These are phyloP conservation scores for Dicentrarchus labrax DNA, from an alignment of 2,113 vertebrate species.

Conservation along the genomic window DNA sequence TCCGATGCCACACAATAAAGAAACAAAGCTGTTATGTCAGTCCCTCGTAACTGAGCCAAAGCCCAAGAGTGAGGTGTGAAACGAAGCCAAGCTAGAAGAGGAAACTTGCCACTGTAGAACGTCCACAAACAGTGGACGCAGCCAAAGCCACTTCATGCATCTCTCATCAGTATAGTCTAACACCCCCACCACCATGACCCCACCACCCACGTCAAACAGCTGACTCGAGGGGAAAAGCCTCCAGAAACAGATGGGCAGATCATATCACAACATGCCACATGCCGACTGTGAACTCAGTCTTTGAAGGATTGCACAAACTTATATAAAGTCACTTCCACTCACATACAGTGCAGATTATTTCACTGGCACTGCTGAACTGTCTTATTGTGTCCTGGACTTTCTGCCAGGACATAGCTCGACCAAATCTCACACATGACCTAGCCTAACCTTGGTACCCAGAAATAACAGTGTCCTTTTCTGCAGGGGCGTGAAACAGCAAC, in stretches of 20 bases:
- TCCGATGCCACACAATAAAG: background rate
- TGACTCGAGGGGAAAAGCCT: conserved; percentile 43
- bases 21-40: conserved; percentile 18
- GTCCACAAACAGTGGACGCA: conserved; percentile 8
- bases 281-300: background rate
- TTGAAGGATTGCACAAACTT: background rate
- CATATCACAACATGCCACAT: conserved; percentile 21
- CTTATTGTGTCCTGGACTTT: conserved; percentile 14
- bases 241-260: conserved; percentile 19
- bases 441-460: conserved; percentile 63
- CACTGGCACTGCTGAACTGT: background rate
- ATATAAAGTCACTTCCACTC: conserved; percentile 43
- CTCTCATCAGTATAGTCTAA: conserved; percentile 10
- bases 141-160: conserved; percentile 8
- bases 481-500: background rate
- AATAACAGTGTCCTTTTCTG: conserved; percentile 64
- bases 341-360: background rate
- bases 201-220: conserved; percentile 31
- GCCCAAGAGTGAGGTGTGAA: background rate
- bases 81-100: conserved; percentile 16
- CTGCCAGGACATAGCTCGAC: conserved; percentile 25
- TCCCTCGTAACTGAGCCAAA: conserved; percentile 22
- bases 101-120: conserved; percentile 5
- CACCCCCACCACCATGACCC: background rate
- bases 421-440: conserved; percentile 12